Evolutionary conservation across 2,797 vertebrate genomes (phyloP).

Genomic region (Podargus strigoides): DNA sequence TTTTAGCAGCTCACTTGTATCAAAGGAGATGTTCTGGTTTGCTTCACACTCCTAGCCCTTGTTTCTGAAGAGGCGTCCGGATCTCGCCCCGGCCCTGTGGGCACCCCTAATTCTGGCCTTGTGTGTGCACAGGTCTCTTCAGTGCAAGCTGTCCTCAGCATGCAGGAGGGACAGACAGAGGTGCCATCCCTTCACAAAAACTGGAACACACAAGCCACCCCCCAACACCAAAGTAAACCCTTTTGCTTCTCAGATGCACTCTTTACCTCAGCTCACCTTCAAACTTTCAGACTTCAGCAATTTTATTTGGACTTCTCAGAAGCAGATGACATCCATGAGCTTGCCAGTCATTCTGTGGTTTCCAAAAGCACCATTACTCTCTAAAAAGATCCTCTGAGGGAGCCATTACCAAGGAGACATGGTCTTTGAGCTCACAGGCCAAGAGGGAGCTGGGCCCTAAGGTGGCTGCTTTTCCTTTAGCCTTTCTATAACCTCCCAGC

Average conservation of each 20-base stretch:
- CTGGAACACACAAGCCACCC: not conserved
- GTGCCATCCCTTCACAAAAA: not conserved
- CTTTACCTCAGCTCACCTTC: not conserved
- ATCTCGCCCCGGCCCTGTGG: not conserved
- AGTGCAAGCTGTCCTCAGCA: not conserved
- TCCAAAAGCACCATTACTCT: not conserved
- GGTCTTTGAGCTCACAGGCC: not conserved
- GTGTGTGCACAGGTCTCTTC: not conserved
- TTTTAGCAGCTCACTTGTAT: not conserved
- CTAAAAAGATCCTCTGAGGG: not conserved
- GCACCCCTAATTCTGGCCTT: not conserved
- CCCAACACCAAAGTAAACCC: not conserved
- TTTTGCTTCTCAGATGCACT: not conserved
- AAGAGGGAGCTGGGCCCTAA: not conserved
- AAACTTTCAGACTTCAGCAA: not conserved
- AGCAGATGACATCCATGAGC: not conserved
- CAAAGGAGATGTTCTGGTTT: not conserved
- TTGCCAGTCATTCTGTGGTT: not conserved
- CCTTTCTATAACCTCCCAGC: not conserved
- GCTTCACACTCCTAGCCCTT: not conserved
- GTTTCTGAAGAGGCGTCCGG: not conserved
- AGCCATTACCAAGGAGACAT: not conserved
- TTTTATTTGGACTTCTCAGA: not conserved
- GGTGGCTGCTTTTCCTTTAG: not conserved
- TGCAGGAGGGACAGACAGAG: not conserved